Base-by-base conservation (phyloP, 2,113 vertebrate genomes). In the Gallinago media region DNA sequence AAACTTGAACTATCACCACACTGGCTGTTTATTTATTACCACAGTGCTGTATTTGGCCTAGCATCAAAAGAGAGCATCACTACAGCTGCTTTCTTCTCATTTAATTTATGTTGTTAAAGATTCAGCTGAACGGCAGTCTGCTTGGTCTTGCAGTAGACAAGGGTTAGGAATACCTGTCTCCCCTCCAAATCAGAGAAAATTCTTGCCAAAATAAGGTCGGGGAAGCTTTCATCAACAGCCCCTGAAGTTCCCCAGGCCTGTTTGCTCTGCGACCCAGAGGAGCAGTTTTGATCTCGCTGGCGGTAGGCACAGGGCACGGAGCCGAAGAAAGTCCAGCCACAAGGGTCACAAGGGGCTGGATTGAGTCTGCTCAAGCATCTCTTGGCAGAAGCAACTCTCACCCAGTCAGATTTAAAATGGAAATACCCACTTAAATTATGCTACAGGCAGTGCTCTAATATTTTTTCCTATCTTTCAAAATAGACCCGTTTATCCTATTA, bases 401-500 rank as follows among this genome's bases (percentile, higher is more conserved):
- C 12, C 23, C 79, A 59, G 73, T n/a, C 54, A 91, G 44, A 29
- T 94, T 92, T 76, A 44, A 91, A 91, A 78, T n/a, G 71, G 81
- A 90, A 91, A 92, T 67, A 47, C 34, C 54, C 86, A 55, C 38
- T 84, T 54, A 59, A 79, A 36, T 26, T 36, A 88, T 77, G 62
- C 75, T 81, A 52, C 65, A 74, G 50, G 66, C 54, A 82, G 44
- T 2, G 3, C 61, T 89, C 15, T 17, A 79, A 36, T 58, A 71
- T 71, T 86, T 92, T 95, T 67, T 85, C 1, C 3, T 83, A 5
- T n/a, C 62, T 85, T 80, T 82, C 75, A 80, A 61, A 92, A 47
- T 34, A 78, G 83, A 96, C 49, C 31, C 4, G 0, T 88, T 96
- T 81, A 91, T 93, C 80, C 68, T 93, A 84, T 83, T 91, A 81